phyloP scores from a whole-genome alignment of 1,140 invertebrate genomes.

The Pectinophora gossypiella region DNA sequence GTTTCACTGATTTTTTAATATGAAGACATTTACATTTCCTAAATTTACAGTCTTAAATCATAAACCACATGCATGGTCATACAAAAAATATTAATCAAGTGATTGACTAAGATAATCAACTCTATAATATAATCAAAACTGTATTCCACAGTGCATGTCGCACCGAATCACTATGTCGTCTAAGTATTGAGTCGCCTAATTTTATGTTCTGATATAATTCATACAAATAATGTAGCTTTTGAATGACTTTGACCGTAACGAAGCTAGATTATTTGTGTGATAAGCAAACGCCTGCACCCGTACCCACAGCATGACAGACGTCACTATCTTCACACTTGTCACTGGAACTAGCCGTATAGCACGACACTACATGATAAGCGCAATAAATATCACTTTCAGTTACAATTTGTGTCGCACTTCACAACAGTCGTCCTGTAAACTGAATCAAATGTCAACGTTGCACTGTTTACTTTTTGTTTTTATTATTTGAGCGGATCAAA shows the following conservation, averaged over 20 bases:
- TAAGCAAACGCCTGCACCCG: constrained; percentile 57
- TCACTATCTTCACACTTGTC: constrained; percentile 19
- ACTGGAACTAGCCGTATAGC: constrained; percentile 3
- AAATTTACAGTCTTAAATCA: no score
- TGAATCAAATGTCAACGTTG: neutral
- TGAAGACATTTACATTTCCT: no score
- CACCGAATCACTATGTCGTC: constrained; percentile 61
- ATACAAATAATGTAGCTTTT: constrained; percentile 30
- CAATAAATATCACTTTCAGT: neutral
- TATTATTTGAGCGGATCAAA: neutral
- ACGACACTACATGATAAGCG: constrained; percentile 10
- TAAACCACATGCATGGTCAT: constrained; percentile 45
- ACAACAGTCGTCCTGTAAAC: neutral
- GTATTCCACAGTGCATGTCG: constrained; percentile 65
- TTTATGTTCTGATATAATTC: constrained; percentile 45
- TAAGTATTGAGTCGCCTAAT: constrained; percentile 44
- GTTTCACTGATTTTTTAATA: no score
- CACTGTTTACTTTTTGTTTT: neutral
- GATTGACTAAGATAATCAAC: no score
- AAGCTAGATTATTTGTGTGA: constrained; percentile 41
- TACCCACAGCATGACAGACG: constrained; percentile 63
- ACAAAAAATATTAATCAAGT: constrained; percentile 23
- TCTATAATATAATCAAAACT: no score
- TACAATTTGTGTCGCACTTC: neutral
- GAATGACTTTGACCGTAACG: neutral